phyloP scores from a whole-genome alignment of 2,113 vertebrate species.

The Antechinus flavipes region DNA sequence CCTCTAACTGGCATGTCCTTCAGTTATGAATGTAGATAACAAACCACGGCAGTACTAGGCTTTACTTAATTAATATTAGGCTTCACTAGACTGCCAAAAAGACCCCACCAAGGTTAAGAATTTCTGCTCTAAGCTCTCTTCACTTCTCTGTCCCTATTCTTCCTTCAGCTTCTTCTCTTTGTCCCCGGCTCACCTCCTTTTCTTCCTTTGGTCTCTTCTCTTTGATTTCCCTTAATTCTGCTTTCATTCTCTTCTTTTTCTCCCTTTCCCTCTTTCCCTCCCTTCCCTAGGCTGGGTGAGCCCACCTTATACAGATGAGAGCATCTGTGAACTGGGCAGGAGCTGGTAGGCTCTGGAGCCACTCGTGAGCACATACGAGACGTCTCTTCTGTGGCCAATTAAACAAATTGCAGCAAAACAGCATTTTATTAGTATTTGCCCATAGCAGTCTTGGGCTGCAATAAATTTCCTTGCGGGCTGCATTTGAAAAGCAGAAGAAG shows the following conservation, averaged over 20 bases:
- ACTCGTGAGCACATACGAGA: conserved; percentile 78
- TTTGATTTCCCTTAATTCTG: background rate
- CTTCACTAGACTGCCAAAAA: background rate
- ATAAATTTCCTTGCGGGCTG: conserved; percentile 93
- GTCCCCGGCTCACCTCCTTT: background rate
- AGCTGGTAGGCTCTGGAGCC: conserved; percentile 60
- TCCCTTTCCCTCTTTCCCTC: background rate
- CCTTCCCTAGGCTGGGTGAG: background rate
- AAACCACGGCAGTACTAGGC: background rate
- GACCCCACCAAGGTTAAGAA: background rate
- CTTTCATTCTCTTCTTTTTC: background rate
- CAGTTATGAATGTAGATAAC: background rate
- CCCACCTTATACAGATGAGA: conserved; percentile 62
- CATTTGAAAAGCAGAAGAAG: conserved; percentile 79
- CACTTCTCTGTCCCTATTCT: background rate
- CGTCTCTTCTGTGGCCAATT: conserved; percentile 95
- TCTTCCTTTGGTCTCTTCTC: background rate
- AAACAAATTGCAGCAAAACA: conserved; percentile 95
- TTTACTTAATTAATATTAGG: background rate
- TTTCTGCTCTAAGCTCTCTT: background rate
- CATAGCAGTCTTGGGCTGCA: conserved; percentile 86
- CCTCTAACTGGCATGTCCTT: background rate
- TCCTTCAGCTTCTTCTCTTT: background rate
- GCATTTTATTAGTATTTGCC: conserved; percentile 97
- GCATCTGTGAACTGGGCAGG: conserved; percentile 87